These are phyloP conservation scores for Melieria picta DNA, from an alignment of 2,888 invertebrate species.

Conservation along the genomic window DNA sequence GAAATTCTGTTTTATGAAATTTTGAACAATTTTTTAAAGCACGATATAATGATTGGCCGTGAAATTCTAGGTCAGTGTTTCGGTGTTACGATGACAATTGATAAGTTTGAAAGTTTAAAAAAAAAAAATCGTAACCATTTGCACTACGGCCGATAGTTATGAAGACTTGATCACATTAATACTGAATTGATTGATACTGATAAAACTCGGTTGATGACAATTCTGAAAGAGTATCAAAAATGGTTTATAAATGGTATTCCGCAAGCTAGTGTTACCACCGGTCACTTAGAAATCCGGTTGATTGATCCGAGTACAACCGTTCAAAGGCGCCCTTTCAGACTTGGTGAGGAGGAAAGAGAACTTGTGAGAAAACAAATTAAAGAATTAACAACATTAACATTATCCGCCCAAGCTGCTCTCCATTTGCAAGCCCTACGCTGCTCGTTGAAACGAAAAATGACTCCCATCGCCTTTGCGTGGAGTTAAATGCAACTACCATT, in stretches of 20 bases:
- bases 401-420: conserved; percentile 24
- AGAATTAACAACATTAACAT: conserved; percentile 8
- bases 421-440: not conserved
- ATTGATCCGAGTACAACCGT: conserved; percentile 19
- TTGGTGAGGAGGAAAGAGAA: not conserved
- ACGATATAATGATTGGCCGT: conserved; percentile 29
- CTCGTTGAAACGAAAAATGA: conserved; percentile 24
- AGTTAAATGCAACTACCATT: conserved; percentile 15
- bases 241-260: conserved; percentile 26
- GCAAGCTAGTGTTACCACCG: conserved; percentile 19
- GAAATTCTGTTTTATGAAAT: conserved; percentile 29
- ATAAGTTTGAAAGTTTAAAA: conserved; percentile 32
- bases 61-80: conserved; percentile 30
- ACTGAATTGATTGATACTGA: not conserved
- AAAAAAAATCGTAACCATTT: not conserved
- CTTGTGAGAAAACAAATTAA: not conserved
- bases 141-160: not conserved
- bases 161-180: not conserved
- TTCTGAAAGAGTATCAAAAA: conserved; percentile 16
- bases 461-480: conserved; percentile 28
- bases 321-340: not conserved
- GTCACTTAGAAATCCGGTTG: conserved; percentile 21
- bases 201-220: conserved; percentile 19
- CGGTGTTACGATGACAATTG: conserved; percentile 18
- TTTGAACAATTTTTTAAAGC: conserved; percentile 23